Percentiles rank a stretch among this genome's conserved stretches.
phyloP scores from a whole-genome alignment of 2,113 vertebrate genomes.

The Corythaeola cristata region DNA sequence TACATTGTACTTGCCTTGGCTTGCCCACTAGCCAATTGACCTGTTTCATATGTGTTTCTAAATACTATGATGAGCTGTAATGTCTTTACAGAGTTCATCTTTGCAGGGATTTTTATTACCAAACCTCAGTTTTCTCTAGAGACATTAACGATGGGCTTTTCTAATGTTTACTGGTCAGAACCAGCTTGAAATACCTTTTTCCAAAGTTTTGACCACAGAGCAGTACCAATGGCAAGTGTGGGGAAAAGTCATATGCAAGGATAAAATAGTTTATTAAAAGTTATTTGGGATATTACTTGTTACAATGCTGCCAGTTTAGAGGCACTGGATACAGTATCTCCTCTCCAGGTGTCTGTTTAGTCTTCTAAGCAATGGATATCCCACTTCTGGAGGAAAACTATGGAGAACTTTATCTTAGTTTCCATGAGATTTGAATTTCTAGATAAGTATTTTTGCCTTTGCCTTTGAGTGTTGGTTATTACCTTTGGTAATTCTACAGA shows the following conservation, averaged over 20 bases:
- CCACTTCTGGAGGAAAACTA: neutral
- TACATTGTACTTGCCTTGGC: neutral
- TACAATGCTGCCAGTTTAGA: neutral
- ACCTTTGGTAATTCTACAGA: neutral
- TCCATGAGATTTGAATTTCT: neutral
- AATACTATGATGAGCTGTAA: neutral
- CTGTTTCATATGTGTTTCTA: neutral
- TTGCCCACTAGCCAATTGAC: neutral
- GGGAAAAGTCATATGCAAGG: neutral
- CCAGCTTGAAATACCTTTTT: neutral
- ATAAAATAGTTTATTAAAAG: neutral
- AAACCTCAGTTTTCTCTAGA: neutral
- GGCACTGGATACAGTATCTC: neutral
- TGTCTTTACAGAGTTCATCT: neutral
- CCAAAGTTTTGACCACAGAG: neutral
- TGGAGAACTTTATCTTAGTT: neutral
- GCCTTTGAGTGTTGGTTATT: neutral
- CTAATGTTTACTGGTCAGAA: neutral
- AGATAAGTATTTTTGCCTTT: neutral
- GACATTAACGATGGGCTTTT: neutral
- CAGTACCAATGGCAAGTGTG: neutral
- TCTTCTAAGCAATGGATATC: neutral
- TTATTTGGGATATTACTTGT: neutral
- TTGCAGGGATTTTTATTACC: neutral
- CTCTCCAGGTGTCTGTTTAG: neutral